Evolutionary conservation across 1,140 invertebrate species (phyloP).

Genomic region (Bemisia tabaci): DNA sequence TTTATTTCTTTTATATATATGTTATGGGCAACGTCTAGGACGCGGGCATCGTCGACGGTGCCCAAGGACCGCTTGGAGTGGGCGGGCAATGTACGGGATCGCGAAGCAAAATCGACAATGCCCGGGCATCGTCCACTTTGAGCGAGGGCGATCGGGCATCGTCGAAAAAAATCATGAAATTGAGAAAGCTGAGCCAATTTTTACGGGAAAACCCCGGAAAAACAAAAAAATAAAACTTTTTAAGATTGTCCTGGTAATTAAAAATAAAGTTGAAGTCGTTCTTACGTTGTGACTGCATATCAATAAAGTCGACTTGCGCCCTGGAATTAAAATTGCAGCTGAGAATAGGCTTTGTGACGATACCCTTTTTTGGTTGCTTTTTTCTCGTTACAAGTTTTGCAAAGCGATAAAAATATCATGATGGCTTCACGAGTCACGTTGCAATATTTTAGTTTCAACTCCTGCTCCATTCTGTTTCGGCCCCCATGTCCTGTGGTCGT

Average conservation of each 20-base stretch:
- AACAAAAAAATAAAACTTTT: too few species aligned
- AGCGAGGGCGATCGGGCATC: too few species aligned
- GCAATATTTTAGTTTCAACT: constrained; percentile 13
- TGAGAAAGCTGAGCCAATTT: too few species aligned
- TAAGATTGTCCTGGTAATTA: constrained; percentile 34
- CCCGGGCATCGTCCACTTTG: too few species aligned
- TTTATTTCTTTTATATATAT: too few species aligned
- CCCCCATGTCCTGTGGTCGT: constrained; percentile 23
- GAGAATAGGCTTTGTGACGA: constrained; percentile 26
- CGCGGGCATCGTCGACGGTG: too few species aligned
- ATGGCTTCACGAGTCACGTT: constrained; percentile 3
- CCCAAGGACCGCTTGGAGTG: too few species aligned
- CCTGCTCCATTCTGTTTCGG: constrained; percentile 19
- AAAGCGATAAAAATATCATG: constrained; percentile 3
- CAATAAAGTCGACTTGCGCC: constrained; percentile 34
- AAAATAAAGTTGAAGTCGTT: constrained; percentile 31
- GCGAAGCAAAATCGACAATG: too few species aligned
- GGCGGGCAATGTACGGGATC: too few species aligned
- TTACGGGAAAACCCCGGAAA: too few species aligned
- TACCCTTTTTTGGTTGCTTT: constrained; percentile 19
- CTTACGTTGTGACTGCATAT: constrained; percentile 31
- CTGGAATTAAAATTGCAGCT: constrained; percentile 25
- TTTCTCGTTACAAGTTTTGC: not conserved
- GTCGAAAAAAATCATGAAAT: too few species aligned
- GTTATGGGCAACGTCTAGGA: too few species aligned